Evolutionary conservation across 2,113 vertebrate species (phyloP), one percentile per base, ranked within the genome.

Genomic region (Protobothrops flavoviridis): DNA sequence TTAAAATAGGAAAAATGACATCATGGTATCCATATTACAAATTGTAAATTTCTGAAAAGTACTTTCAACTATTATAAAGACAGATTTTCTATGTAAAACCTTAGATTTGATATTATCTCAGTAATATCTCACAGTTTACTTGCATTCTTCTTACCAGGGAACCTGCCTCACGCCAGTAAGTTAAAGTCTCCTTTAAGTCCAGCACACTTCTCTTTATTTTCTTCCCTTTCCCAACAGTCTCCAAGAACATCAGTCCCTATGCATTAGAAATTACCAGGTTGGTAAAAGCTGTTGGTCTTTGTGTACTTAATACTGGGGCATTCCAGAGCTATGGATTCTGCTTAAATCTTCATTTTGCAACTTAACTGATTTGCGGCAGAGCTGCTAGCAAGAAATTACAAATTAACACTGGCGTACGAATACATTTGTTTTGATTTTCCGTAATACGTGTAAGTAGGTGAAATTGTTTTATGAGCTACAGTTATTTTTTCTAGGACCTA

Each of bases 391-490:
- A 11, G 91, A 3, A 85, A 85, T 94, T 61, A 50, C 9, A 57
- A 10, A 81, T 81, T 89, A 29, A 21, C 85, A 48, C 23, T 81
- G 33, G 50, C 3, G 74, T 20, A 13, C 33, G n/a, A 15, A 91
- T 93, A 91, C 88, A 94, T 95, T 94, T 93, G 50, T n/a, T 90
- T 93, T 90, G 33, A 55, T 92, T 97, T 94, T 91, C 59, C 88
- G 21, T 95, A 85, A 55, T 95, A 91, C 5, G 1, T 21, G 6
- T 94, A 96, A 97, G 93, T 96, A 97, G 95, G 92, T 97, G 93
- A 96, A 96, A 94, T 95, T 95, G 26, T 97, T 98, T 92, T 93
- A 86, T 97, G 95, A 94, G 91, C 92, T 91, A 0, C 91, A 48
- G 53, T 95, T 8, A 13, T 59, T 90, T 94, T 69, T 93, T 95